Evolutionary conservation across 37 sponge, comb jelly and placozoan genomes (phyloP).

Genomic region (Cladorhizidae sp.): DNA sequence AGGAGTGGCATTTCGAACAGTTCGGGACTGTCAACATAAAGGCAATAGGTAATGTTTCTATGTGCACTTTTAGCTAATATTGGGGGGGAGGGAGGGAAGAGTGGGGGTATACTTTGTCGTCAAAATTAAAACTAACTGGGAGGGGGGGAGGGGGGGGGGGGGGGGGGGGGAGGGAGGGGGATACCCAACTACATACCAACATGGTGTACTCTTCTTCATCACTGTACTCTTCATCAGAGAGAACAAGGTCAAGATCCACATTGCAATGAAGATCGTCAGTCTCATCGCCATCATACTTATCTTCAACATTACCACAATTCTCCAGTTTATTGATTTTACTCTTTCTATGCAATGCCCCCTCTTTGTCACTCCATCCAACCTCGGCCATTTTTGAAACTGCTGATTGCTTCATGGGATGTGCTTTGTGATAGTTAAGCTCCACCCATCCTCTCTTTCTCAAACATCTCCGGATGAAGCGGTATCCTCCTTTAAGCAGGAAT

Average conservation of each 20-base stretch:
- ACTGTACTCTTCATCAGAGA: slow-evolving; percentile 52
- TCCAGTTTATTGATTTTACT: not conserved
- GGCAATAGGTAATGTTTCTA: too few species aligned
- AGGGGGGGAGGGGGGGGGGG: too few species aligned
- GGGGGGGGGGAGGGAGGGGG: too few species aligned
- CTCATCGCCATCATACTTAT: slow-evolving; percentile 25
- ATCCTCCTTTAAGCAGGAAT: slow-evolving; percentile 80
- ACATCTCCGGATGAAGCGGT: slow-evolving; percentile 64
- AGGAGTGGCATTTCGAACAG: slow-evolving; percentile 67
- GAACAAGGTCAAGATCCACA: slow-evolving; percentile 29
- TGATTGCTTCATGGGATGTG: too few species aligned
- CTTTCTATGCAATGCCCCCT: not conserved
- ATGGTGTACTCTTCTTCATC: slow-evolving; percentile 85
- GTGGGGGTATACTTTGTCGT: too few species aligned
- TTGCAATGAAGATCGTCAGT: slow-evolving; percentile 23
- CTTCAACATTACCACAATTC: not conserved
- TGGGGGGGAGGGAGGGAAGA: not conserved
- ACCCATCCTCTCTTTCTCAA: slow-evolving; percentile 91
- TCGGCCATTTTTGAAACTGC: not conserved
- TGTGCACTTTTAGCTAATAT: too few species aligned
- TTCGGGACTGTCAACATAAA: slow-evolving; percentile 61
- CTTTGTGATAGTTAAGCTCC: slow-evolving; percentile 66
- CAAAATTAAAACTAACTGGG: too few species aligned
- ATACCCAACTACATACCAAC: slow-evolving; percentile 62
- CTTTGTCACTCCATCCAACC: not conserved